Evolutionary conservation across 2,113 vertebrate genomes (phyloP).

Genomic region (Mungos mungo): DNA sequence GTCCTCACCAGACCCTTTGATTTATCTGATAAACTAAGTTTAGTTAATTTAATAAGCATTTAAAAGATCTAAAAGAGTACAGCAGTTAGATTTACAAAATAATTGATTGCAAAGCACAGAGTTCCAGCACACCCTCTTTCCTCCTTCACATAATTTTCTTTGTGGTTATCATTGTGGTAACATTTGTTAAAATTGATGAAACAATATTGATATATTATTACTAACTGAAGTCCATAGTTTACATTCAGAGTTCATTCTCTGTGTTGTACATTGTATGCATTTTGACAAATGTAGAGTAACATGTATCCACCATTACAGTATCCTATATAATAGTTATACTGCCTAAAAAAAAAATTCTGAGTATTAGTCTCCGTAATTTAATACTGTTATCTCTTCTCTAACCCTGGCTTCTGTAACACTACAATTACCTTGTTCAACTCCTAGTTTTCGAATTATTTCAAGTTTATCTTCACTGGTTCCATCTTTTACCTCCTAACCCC

Average conservation of each 20-base stretch:
- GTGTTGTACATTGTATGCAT: neutral
- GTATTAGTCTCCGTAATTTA: neutral
- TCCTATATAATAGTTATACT: neutral
- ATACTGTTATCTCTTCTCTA: neutral
- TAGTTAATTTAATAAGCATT: neutral
- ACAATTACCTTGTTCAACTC: neutral
- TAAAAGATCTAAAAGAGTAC: neutral
- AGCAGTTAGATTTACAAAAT: constrained; percentile 30
- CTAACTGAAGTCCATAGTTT: neutral
- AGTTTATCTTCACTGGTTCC: neutral
- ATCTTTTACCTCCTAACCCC: neutral
- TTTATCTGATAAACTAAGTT: constrained; percentile 12
- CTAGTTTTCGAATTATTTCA: neutral
- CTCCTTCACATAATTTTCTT: neutral
- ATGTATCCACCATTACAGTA: neutral
- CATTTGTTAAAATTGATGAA: neutral
- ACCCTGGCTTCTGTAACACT: neutral
- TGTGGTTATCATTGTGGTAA: neutral
- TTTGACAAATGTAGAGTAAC: neutral
- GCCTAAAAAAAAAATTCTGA: neutral
- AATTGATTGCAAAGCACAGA: neutral
- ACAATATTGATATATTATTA: neutral
- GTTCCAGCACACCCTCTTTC: neutral
- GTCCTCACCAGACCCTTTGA: neutral
- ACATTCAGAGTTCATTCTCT: neutral